Conservation (phyloP, 2,113 vertebrate genomes). For the Opisthocomus hoazin region DNA sequence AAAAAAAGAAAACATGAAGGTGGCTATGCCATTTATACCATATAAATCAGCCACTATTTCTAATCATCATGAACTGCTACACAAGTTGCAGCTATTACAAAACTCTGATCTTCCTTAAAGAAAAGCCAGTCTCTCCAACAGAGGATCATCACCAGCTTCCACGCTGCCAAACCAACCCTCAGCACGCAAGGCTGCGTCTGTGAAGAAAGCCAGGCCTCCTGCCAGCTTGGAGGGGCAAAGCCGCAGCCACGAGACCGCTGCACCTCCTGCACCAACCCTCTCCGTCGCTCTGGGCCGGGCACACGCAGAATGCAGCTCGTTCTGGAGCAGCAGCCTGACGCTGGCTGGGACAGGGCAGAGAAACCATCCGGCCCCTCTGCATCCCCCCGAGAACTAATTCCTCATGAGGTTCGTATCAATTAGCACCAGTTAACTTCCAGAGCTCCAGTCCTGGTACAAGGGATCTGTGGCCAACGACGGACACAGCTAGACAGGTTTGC, state of each 20-base stretch:
- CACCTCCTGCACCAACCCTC: background rate
- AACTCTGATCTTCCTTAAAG: background rate
- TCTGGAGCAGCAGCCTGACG: background rate
- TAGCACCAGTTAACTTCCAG: background rate
- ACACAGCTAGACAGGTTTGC: background rate
- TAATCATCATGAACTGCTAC: background rate
- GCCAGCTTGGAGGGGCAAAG: background rate
- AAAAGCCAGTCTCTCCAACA: background rate
- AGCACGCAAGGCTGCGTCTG: rapidly evolving
- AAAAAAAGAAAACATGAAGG: background rate
- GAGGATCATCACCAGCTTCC: background rate
- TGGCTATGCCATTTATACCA: background rate
- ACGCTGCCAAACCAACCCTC: rapidly evolving
- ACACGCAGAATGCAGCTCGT: rapidly evolving
- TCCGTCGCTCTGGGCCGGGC: rapidly evolving
- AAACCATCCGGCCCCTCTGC: background rate
- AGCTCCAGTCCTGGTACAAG: background rate
- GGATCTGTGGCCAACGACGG: background rate
- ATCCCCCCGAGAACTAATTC: background rate
- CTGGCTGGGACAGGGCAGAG: background rate
- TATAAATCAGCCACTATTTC: background rate
- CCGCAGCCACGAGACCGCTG: background rate
- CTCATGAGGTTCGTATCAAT: background rate
- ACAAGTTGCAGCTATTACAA: background rate
- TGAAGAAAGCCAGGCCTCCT: background rate